Evolutionary conservation across 1,140 invertebrate genomes (phyloP), one percentile per base, ranked within the genome.

Genomic region (Sycophaga agraensis): DNA sequence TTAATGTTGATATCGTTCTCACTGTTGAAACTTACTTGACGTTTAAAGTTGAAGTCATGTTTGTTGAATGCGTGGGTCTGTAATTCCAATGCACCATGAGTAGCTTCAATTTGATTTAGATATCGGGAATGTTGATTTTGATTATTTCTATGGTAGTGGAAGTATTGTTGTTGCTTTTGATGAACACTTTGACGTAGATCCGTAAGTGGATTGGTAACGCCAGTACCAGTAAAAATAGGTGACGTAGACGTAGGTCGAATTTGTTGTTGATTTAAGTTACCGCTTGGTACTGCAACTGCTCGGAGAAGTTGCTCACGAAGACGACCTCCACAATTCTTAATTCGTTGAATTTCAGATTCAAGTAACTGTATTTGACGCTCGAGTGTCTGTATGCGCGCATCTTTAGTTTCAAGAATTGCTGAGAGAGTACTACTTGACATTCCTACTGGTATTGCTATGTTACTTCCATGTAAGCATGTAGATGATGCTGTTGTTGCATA

Each of bases 1-100:
- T 87, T 87, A 83, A 84, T 84, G 83, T 87, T 84, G 80, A 84
- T 86, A 77, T 87, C 86, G 84, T 88, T 86, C 86, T 88, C 85
- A 81, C 87, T 86, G 83, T 87, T 84, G 84, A 87, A 88, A 89
- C 88, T 90, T 90, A 90, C 88, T 90, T 90, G 87, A 78, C 87
- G 86, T 84, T 87, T 88, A 82, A 87, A 86, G 83, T 84, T 84
- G 73, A 75, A 58, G 68, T 86, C 85, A 77, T 85, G 86, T 82
- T 84, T 82, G 83, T 83, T 84, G 74, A 82, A 80, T 2, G 37
- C 16, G 73, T 84, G 84, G 67, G 78, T 73, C 63, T 77, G 74
- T 14, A 77, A 67, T 19, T 72, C 75, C 26, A 77, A 64, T 9
- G 71, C 74, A 40, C 76, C 78, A 71, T 79, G 80, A 73, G 82